A percentile compares a stretch with the other conserved stretches of the same genome.
phyloP scores from a whole-genome alignment of 2,113 vertebrate species.

The Austrofundulus limnaeus region DNA sequence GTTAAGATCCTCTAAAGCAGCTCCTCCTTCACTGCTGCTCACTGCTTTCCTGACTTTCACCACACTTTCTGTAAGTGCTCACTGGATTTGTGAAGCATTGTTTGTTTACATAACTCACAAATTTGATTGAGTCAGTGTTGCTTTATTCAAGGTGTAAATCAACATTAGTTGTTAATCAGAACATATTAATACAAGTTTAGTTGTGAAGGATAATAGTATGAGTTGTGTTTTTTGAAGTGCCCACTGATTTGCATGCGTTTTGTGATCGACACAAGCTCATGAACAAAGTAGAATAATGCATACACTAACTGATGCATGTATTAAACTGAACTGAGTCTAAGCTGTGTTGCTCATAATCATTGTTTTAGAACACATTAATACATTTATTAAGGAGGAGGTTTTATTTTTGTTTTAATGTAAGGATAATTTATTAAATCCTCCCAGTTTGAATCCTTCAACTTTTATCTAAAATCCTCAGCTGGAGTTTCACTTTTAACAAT shows the following conservation, averaged over 20 bases:
- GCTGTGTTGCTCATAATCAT: not conserved
- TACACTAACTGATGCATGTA: not conserved
- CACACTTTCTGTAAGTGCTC: slow-evolving; percentile 50
- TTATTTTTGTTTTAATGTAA: too few species aligned
- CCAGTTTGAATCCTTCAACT: too few species aligned
- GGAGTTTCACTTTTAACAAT: too few species aligned
- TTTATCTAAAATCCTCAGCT: too few species aligned
- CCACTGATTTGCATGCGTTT: slow-evolving; percentile 5
- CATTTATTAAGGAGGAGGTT: not conserved
- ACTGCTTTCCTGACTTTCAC: slow-evolving; percentile 59
- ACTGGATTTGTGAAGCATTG: slow-evolving; percentile 10
- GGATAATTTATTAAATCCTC: too few species aligned
- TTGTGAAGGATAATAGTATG: not conserved
- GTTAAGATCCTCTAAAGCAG: slow-evolving; percentile 23
- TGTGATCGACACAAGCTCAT: slow-evolving; percentile 1
- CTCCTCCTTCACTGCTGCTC: slow-evolving; percentile 54
- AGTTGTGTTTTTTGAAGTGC: not conserved
- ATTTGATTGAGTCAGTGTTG: too few species aligned
- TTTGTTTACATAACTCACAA: too few species aligned
- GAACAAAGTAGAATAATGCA: too few species aligned
- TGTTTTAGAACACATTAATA: not conserved
- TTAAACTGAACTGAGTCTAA: not conserved
- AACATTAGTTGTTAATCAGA: not conserved
- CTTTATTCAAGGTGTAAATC: too few species aligned
- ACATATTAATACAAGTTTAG: not conserved